Conservation (phyloP, 2,113 vertebrate species). For the Alosa alosa region DNA sequence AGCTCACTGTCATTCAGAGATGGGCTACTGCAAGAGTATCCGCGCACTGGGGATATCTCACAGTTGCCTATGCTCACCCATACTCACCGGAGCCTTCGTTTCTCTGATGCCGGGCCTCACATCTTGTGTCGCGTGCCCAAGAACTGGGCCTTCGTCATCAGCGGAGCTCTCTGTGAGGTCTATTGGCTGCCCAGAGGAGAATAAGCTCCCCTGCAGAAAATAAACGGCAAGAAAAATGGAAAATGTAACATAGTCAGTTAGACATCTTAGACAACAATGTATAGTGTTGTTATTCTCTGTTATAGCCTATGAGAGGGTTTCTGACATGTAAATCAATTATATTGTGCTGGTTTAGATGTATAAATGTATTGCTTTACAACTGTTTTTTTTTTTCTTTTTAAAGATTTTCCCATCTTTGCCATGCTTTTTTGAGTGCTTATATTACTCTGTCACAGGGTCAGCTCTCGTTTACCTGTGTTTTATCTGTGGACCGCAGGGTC, state of each 20-base stretch:
- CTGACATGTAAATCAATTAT: not conserved
- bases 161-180: conserved; percentile 33
- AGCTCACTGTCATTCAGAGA: conserved; percentile 24
- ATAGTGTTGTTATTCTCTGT: not conserved
- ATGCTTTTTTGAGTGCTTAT: not conserved
- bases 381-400: not conserved
- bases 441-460: not conserved
- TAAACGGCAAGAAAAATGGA: not conserved
- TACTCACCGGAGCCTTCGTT: conserved; percentile 29
- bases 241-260: not conserved
- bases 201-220: not conserved
- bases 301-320: not conserved
- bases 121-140: conserved; percentile 18
- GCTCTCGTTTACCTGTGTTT: not conserved
- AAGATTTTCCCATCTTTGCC: not conserved
- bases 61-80: conserved; percentile 20
- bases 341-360: not conserved
- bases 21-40: not conserved
- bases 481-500: not conserved
- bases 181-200: not conserved
- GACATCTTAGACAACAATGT: not conserved
- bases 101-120: conserved; percentile 22
- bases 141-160: conserved; percentile 1
- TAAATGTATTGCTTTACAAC: not conserved
- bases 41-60: not conserved